Evolutionary conservation across 2,888 invertebrate species (phyloP).

Genomic region (Tribolium freemani): DNA sequence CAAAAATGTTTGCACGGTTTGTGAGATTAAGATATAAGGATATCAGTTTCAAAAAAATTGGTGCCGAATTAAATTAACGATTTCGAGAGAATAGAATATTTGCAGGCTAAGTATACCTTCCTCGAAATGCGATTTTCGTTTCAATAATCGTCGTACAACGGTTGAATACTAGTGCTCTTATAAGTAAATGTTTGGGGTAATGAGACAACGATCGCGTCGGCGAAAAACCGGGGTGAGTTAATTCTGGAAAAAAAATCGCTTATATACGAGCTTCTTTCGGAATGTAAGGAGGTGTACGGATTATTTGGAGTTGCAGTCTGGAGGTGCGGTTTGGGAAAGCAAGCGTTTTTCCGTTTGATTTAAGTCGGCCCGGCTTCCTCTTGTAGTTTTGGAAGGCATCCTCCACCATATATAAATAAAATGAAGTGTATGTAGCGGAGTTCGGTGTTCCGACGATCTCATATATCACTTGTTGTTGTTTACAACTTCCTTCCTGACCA

Average conservation of each 20-base stretch:
- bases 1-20: not conserved
- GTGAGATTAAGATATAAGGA: slow-evolving; percentile 5
- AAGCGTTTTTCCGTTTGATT: slow-evolving; percentile 43
- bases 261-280: slow-evolving; percentile 6
- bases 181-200: not conserved
- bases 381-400: slow-evolving; percentile 40
- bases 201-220: not conserved
- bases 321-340: slow-evolving; percentile 26
- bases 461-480: slow-evolving; percentile 54
- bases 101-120: not conserved
- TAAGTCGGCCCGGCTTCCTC: slow-evolving; percentile 42
- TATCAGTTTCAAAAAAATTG: not conserved
- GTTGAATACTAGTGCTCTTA: not conserved
- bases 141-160: slow-evolving; percentile 1
- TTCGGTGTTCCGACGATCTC: slow-evolving; percentile 46
- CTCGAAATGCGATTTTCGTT: slow-evolving; percentile 6
- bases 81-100: not conserved
- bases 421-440: slow-evolving; percentile 46
- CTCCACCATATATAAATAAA: slow-evolving; percentile 43
- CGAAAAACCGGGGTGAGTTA: not conserved
- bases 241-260: not conserved
- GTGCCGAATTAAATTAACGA: not conserved
- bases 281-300: slow-evolving; percentile 23
- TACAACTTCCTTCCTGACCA: slow-evolving; percentile 53
- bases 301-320: slow-evolving; percentile 22